These are phyloP conservation scores for Dasypus novemcinctus DNA, from an alignment of 2,113 vertebrate species.

Conservation along the genomic window DNA sequence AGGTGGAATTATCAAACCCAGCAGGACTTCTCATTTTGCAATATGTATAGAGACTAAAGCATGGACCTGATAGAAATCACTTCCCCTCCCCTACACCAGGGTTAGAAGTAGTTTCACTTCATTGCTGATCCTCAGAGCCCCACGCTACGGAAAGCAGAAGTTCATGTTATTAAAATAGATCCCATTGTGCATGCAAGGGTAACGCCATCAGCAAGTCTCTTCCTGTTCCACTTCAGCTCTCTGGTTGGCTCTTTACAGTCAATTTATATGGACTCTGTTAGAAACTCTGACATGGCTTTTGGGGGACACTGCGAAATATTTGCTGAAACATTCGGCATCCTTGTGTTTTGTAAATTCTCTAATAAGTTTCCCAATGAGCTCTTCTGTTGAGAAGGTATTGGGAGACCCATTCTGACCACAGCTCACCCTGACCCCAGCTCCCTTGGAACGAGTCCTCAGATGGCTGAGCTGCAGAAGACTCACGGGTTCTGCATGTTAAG, in stretches of 20 bases:
- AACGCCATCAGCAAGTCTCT: neutral
- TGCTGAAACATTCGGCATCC: neutral
- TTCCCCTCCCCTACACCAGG: too few species aligned
- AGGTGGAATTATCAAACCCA: neutral
- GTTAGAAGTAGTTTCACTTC: neutral
- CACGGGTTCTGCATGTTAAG: neutral
- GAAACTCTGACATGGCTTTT: neutral
- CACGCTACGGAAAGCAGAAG: conserved; percentile 72
- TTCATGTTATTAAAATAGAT: conserved; percentile 47
- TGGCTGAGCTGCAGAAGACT: neutral
- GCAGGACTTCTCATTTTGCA: neutral
- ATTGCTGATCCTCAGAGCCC: neutral
- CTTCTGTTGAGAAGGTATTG: neutral
- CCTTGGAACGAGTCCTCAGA: neutral
- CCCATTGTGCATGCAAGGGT: neutral
- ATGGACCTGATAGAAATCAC: neutral
- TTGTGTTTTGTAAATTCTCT: neutral
- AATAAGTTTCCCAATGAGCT: neutral
- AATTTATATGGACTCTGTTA: neutral
- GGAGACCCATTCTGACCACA: too few species aligned
- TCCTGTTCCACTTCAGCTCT: neutral
- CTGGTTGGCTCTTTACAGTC: neutral
- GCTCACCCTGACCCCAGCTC: neutral
- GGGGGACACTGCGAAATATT: neutral
- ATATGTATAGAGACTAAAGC: rapidly evolving